phyloP scores from a whole-genome alignment of 2,888 invertebrate species.

The Lepetodrilus schrolli region DNA sequence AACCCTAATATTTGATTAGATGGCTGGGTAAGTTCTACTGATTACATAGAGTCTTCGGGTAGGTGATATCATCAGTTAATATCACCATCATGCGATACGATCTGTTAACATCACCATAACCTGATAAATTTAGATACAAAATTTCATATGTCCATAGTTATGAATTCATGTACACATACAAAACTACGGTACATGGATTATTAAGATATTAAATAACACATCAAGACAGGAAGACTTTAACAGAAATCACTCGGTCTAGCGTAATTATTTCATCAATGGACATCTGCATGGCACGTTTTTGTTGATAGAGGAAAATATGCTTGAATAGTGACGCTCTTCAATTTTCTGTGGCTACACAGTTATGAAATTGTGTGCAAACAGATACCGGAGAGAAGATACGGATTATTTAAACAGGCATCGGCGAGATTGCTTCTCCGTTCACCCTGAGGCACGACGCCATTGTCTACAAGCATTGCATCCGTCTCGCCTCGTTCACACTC shows the following conservation, averaged over 20 bases:
- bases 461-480: constrained; percentile 15
- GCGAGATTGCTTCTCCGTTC: constrained; percentile 15
- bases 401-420: constrained; percentile 1
- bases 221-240: neutral
- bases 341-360: constrained; percentile 29
- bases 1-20: no score
- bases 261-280: neutral
- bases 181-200: neutral
- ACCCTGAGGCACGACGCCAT: no score
- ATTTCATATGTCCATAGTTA: no score
- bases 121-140: no score
- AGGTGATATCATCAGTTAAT: neutral
- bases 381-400: neutral
- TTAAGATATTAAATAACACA: neutral
- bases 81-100: no score
- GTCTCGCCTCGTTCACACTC: neutral
- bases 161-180: no score
- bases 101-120: neutral
- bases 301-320: neutral
- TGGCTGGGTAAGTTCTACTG: no score
- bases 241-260: neutral
- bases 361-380: constrained; percentile 20
- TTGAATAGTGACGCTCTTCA: constrained; percentile 29
- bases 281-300: neutral
- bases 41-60: no score